Conservation (phyloP, 2,797 vertebrate species). For the Fratercula arctica region DNA sequence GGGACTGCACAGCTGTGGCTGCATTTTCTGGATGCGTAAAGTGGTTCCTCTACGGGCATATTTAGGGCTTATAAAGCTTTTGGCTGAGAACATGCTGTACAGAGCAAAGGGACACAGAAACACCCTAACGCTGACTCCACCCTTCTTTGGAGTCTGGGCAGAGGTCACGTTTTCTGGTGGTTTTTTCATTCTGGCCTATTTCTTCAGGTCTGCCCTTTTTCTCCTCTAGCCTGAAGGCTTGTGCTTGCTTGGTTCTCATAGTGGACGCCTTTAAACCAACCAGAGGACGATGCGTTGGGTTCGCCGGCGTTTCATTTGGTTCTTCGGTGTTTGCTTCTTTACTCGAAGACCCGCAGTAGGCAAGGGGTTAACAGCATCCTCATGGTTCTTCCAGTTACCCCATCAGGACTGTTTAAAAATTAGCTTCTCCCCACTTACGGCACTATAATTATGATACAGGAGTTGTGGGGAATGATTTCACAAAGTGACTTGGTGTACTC, state of each 20-base stretch:
- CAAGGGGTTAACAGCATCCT: conserved; percentile 40
- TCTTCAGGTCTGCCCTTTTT: neutral
- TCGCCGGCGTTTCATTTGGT: neutral
- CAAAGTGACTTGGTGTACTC: conserved; percentile 71
- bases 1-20: neutral
- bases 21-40: neutral
- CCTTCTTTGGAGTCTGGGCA: neutral
- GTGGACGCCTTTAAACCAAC: neutral
- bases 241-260: neutral
- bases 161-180: neutral
- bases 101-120: neutral
- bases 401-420: conserved; percentile 66
- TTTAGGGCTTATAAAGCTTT: neutral
- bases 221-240: neutral
- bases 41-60: neutral
- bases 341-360: neutral
- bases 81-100: neutral
- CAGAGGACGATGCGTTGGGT: fast-evolving
- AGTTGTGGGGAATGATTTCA: conserved; percentile 73
- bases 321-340: neutral
- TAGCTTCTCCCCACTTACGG: conserved; percentile 62
- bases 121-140: neutral
- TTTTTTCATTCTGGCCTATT: neutral
- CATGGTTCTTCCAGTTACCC: conserved; percentile 21
- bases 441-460: conserved; percentile 67